phyloP scores from a whole-genome alignment of 2,888 invertebrate genomes.

The Tineola bisselliella region DNA sequence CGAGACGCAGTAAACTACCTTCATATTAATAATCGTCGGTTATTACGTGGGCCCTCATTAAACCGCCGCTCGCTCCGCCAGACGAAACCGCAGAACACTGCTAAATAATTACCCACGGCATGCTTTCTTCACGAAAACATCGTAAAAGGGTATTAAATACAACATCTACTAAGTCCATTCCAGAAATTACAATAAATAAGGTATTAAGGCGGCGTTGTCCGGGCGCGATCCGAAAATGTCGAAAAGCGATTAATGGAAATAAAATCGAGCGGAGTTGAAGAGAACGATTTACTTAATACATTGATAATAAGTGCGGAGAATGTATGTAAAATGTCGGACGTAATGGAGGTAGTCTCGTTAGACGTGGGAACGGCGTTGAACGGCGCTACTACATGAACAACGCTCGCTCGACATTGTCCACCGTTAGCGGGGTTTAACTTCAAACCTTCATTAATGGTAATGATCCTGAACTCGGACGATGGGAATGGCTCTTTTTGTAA shows the following conservation, averaged over 20 bases:
- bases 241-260: constrained; percentile 59
- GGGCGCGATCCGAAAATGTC: constrained; percentile 44
- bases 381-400: constrained; percentile 43
- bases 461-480: constrained; percentile 44
- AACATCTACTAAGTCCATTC: constrained; percentile 50
- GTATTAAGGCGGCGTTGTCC: constrained; percentile 51
- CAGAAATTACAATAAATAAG: constrained; percentile 58
- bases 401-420: constrained; percentile 47
- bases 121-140: constrained; percentile 61
- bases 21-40: constrained; percentile 59
- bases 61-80: constrained; percentile 42
- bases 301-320: constrained; percentile 58
- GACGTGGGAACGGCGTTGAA: constrained; percentile 53
- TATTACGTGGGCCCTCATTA: constrained; percentile 59
- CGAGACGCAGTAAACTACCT: constrained; percentile 40
- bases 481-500: constrained; percentile 53
- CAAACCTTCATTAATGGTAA: constrained; percentile 58
- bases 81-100: constrained; percentile 61
- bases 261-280: constrained; percentile 51
- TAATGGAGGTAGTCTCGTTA: constrained; percentile 63
- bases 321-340: constrained; percentile 57
- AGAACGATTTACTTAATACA: constrained; percentile 61
- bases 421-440: constrained; percentile 49
- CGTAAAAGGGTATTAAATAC: constrained; percentile 47
- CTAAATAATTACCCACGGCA: constrained; percentile 57